A percentile compares a stretch with the other conserved stretches of the same genome.
These are phyloP conservation scores for Erpornis zantholeuca DNA, from an alignment of 2,113 vertebrate genomes.

Conservation along the genomic window DNA sequence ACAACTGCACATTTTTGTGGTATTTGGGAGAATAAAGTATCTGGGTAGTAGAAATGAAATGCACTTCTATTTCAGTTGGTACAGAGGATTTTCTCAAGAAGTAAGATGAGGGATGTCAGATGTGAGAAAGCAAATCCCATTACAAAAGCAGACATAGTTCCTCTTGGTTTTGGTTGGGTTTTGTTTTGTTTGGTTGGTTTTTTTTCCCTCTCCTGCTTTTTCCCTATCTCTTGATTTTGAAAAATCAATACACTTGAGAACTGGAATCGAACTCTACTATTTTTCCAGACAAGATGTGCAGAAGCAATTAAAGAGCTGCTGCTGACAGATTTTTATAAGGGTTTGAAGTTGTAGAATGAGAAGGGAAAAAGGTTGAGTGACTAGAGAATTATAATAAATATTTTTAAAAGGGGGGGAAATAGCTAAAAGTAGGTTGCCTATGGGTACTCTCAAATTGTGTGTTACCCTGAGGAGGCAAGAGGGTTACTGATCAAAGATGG, in stretches of 20 bases:
- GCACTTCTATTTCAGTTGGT: not conserved
- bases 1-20: not conserved
- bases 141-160: not conserved
- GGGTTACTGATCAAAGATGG: not conserved
- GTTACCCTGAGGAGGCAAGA: not conserved
- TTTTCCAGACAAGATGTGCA: not conserved
- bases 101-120: not conserved
- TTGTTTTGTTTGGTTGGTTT: not conserved
- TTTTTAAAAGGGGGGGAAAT: accelerated
- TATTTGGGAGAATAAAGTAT: not conserved
- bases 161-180: not conserved
- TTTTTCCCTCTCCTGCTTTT: not conserved
- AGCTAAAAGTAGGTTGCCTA: not conserved
- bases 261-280: accelerated
- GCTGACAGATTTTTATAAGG: not conserved
- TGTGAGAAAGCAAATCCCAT: not conserved
- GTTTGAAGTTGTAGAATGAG: not conserved
- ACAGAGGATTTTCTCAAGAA: not conserved
- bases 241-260: not conserved
- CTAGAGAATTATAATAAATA: not conserved
- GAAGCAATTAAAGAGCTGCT: not conserved
- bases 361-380: not conserved
- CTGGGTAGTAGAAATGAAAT: not conserved
- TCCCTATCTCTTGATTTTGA: not conserved
- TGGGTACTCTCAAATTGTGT: not conserved